Base-by-base conservation (phyloP, 2,113 vertebrate species). In the Rhynchopsitta pachyrhyncha region DNA sequence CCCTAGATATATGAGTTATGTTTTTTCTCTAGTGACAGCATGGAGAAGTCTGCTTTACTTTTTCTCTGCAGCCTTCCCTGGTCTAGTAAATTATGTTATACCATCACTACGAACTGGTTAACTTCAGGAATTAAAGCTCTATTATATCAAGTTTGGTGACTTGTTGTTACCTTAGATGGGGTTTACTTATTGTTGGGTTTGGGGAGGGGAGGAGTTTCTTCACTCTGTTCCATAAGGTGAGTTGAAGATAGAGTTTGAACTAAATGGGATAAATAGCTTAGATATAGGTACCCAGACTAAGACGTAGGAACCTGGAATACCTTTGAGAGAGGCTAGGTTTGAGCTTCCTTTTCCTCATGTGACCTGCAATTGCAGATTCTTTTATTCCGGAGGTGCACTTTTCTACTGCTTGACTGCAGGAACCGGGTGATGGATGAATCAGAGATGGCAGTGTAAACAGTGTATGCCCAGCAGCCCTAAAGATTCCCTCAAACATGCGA, bases 381-480 rank as follows among this genome's bases (percentile, higher is more conserved):
- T 74, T 88, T 96, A 79, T 94, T 90, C 80, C 42, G 55, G 76
- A 82, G 55, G 77, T 87, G 55, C 29, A 41, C 6, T 74, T 85
- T 82, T 73, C 66, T 41, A 77, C 75, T 91, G 87, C 86, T 81
- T 89, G 92, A 50, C 86, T 86, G 86, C 79, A 84, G 59, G 42
- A 75, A 8, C 39, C 2, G 23, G 62, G 33, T 95, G 94, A 92
- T 93, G 87, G 90, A 92, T 95, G 85, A 92, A 95, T 96, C 71
- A 27, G 60, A 78, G 64, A 63, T 66, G 88, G 94, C 87, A 93
- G 64, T 93, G 92, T 92, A 92, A 97, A 88, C 92, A 82, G 76
- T 90, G 86, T 88, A 66, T 92, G 75, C 89, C 85, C 42, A 7
- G 77, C 67, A 92, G 91, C 91, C 82, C 8, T 4, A 41, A 87